A percentile compares a stretch with the other conserved stretches of the same genome.
Conservation (phyloP, 2,888 invertebrate species). For the Drosophila limbata region DNA sequence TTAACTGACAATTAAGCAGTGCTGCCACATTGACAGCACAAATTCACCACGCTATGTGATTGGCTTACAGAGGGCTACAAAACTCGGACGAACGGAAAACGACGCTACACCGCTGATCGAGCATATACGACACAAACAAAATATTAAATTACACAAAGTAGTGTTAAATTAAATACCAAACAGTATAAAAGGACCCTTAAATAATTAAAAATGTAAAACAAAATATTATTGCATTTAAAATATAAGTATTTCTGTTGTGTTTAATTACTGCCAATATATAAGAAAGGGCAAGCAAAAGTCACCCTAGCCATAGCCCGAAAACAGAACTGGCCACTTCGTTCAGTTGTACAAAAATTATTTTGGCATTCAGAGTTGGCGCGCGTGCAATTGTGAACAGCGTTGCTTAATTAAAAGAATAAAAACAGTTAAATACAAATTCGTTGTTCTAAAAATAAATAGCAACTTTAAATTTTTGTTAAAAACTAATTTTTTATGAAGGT, state of each 20-base stretch:
- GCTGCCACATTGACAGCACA: constrained; percentile 53
- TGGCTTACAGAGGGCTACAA: constrained; percentile 65
- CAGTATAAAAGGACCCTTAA: background rate
- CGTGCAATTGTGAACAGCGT: constrained; percentile 66
- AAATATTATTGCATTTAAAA: background rate
- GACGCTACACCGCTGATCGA: constrained; percentile 48
- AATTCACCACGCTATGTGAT: constrained; percentile 58
- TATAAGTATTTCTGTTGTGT: background rate
- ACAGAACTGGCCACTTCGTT: constrained; percentile 54
- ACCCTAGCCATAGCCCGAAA: constrained; percentile 22
- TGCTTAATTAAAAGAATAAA: constrained; percentile 57
- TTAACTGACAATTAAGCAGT: constrained; percentile 25
- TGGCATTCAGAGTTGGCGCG: constrained; percentile 76
- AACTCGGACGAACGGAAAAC: constrained; percentile 67
- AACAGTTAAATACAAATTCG: constrained; percentile 55
- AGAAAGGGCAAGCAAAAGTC: constrained; percentile 31
- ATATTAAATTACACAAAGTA: constrained; percentile 3
- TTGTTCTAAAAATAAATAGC: constrained; percentile 36
- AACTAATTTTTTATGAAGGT: constrained; percentile 67
- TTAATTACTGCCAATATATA: background rate
- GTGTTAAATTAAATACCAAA: background rate
- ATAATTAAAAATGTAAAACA: background rate
- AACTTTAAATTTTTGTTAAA: constrained; percentile 20
- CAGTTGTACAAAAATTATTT: constrained; percentile 54
- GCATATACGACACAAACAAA: constrained; percentile 29